These are phyloP conservation scores for Amiota minor DNA, from an alignment of 2,888 invertebrate species.

Conservation along the genomic window DNA sequence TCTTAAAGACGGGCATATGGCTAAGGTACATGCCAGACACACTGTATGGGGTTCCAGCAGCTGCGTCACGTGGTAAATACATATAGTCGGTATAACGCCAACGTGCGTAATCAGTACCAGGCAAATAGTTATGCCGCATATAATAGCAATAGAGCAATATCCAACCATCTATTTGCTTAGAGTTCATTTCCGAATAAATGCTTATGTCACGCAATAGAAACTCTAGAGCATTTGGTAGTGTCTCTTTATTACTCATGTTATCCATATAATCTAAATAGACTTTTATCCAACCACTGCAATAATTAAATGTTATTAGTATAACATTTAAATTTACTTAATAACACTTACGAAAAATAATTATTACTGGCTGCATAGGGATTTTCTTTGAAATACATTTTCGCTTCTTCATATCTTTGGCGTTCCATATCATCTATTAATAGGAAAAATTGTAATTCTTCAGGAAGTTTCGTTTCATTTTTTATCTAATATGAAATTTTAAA, in stretches of 20 bases:
- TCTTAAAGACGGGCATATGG: conserved; percentile 33
- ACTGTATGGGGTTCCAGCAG: conserved; percentile 44
- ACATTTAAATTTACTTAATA: neutral
- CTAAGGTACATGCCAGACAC: conserved; percentile 53
- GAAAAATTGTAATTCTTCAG: conserved; percentile 49
- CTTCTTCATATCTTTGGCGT: conserved; percentile 47
- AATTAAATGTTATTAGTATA: neutral
- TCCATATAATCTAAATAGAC: conserved; percentile 56
- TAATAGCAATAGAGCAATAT: conserved; percentile 62
- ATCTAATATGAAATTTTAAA: conserved; percentile 32
- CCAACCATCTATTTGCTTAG: conserved; percentile 51
- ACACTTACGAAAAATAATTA: conserved; percentile 49
- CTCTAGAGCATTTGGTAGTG: conserved; percentile 48
- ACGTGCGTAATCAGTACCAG: conserved; percentile 59
- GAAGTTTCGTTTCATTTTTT: neutral
- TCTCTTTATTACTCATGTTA: conserved; percentile 44
- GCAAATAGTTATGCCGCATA: conserved; percentile 52
- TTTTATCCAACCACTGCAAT: conserved; percentile 47
- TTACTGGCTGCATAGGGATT: conserved; percentile 20
- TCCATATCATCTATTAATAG: conserved; percentile 56
- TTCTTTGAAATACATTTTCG: conserved; percentile 42
- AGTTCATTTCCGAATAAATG: conserved; percentile 36
- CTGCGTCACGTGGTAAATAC: neutral
- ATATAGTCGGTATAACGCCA: conserved; percentile 55
- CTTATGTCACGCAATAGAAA: conserved; percentile 50